Conservation (phyloP, 2,113 vertebrate genomes). For the Variabilichromis moorii region DNA sequence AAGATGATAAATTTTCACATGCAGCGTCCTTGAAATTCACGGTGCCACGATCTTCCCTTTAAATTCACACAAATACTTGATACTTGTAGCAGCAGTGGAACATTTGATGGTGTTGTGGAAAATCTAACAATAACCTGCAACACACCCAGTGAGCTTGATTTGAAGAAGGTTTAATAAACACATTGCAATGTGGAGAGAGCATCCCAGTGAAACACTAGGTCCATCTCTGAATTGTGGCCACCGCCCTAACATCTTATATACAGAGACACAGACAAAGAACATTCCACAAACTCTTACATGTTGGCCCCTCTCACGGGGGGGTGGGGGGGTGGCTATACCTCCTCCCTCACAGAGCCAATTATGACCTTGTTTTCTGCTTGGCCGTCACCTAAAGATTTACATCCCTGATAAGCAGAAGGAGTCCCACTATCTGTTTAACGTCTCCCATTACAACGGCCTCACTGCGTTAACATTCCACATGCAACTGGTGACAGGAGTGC, state of each 20-base stretch:
- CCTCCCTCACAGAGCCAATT: not conserved
- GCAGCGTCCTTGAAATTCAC: rapidly evolving
- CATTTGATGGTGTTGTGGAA: not conserved
- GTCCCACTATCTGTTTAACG: not conserved
- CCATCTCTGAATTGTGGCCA: not conserved
- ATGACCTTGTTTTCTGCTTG: not conserved
- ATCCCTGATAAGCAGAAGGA: not conserved
- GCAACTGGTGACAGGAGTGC: not conserved
- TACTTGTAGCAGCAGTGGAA: not conserved
- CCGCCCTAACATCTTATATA: not conserved
- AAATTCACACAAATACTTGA: not conserved
- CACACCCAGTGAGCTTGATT: not conserved
- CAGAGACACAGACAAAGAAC: not conserved
- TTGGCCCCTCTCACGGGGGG: not conserved
- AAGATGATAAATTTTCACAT: not conserved
- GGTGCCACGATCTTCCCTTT: not conserved
- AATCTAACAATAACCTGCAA: not conserved
- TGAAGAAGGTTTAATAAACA: not conserved
- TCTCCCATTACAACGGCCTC: not conserved
- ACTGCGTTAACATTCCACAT: not conserved
- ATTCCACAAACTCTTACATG: not conserved
- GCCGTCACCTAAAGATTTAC: not conserved
- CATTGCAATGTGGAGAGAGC: not conserved
- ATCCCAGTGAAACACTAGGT: not conserved
- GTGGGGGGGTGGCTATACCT: not conserved